A percentile compares a stretch with the other conserved stretches of the same genome.
phyloP scores from a whole-genome alignment of 2,888 invertebrate genomes.

The Eupithecia subfuscata region DNA sequence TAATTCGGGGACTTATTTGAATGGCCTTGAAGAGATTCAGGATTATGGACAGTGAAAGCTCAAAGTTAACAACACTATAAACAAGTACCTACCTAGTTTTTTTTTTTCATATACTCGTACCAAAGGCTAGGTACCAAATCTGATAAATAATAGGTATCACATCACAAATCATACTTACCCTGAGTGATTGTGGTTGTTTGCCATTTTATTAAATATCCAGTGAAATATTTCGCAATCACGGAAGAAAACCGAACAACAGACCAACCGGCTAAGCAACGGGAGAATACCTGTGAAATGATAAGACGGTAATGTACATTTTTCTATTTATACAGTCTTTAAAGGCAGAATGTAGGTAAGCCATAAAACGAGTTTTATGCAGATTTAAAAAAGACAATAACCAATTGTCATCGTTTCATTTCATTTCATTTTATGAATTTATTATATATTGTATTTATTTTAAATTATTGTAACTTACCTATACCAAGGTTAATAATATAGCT shows the following conservation, averaged over 20 bases:
- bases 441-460: background rate
- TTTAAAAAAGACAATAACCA: background rate
- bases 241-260: background rate
- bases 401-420: background rate
- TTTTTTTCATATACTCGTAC: no score
- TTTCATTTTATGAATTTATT: background rate
- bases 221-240: background rate
- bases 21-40: background rate
- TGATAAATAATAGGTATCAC: no score
- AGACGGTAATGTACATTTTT: background rate
- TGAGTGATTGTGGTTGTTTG: conserved; percentile 1
- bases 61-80: no score
- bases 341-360: background rate
- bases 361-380: background rate
- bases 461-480: background rate
- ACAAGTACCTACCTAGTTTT: no score
- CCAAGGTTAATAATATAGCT: background rate
- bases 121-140: no score
- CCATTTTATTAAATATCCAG: background rate
- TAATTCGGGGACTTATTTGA: background rate
- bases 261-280: background rate
- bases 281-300: conserved; percentile 7
- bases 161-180: background rate
- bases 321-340: background rate
- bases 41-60: background rate